These are phyloP conservation scores for Xanthia icteritia DNA, from an alignment of 2,888 invertebrate genomes.

Conservation along the genomic window DNA sequence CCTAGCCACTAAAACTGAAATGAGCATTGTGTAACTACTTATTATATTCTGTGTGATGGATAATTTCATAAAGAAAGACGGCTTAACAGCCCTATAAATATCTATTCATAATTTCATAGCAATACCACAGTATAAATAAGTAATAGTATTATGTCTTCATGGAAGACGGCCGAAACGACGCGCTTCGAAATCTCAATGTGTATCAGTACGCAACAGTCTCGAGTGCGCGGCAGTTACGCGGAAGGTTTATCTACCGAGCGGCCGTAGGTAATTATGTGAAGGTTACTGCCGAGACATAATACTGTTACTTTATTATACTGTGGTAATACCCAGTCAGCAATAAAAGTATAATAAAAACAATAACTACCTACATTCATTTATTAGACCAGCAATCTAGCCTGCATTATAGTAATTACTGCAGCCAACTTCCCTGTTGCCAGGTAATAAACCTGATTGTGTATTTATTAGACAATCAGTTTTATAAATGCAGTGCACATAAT, in stretches of 20 bases:
- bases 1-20: background rate
- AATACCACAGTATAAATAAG: background rate
- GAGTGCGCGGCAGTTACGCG: too few species aligned
- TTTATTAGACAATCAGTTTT: constrained; percentile 17
- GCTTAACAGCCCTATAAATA: background rate
- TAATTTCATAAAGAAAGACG: background rate
- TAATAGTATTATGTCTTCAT: too few species aligned
- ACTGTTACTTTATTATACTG: too few species aligned
- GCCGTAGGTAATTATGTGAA: too few species aligned
- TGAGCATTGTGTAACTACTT: background rate
- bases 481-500: constrained; percentile 16
- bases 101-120: background rate
- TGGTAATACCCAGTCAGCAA: background rate
- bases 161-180: too few species aligned
- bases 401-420: constrained; percentile 26
- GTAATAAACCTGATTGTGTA: constrained; percentile 43
- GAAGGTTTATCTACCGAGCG: too few species aligned
- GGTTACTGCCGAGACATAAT: too few species aligned
- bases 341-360: constrained; percentile 30
- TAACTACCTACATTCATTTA: constrained; percentile 27
- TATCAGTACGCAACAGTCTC: too few species aligned
- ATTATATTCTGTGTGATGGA: background rate
- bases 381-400: constrained; percentile 27
- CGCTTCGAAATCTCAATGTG: too few species aligned
- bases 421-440: constrained; percentile 41